A percentile compares a stretch with the other conserved stretches of the same genome.
Conservation (phyloP, 1,140 invertebrate genomes). For the Aporrectodea caliginosa region DNA sequence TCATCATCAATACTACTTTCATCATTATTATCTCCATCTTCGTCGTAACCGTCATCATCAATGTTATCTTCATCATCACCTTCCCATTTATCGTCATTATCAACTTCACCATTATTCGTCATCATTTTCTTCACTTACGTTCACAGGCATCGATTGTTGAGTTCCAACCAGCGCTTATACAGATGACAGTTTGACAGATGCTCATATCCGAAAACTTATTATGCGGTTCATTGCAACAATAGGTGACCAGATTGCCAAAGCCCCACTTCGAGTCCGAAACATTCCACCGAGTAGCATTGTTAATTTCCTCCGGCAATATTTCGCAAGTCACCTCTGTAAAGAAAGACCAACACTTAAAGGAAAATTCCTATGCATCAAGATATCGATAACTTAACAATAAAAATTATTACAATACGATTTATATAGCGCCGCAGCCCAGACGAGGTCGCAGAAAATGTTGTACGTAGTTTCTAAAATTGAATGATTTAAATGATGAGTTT, state of each 20-base stretch:
- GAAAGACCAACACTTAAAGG: neutral
- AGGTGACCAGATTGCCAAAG: neutral
- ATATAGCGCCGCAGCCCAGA: too few relatives aligned
- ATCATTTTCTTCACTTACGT: neutral
- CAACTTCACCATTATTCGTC: neutral
- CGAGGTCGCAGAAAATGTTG: too few relatives aligned
- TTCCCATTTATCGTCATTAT: too few relatives aligned
- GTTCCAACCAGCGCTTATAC: neutral
- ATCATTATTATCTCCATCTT: neutral
- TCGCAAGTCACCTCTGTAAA: slow-evolving; percentile 11
- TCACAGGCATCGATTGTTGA: neutral
- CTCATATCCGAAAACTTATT: slow-evolving; percentile 16
- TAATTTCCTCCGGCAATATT: neutral
- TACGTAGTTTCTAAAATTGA: too few relatives aligned
- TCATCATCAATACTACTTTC: too few relatives aligned
- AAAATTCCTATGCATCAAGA: neutral
- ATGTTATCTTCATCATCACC: too few relatives aligned
- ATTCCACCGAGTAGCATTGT: neutral
- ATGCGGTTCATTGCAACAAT: neutral
- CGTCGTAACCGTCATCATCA: too few relatives aligned
- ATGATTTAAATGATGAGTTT: too few relatives aligned
- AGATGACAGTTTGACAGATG: slow-evolving; percentile 9
- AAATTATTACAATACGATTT: neutral
- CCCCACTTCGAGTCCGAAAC: neutral
- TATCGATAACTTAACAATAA: neutral